Evolutionary conservation across 2,888 invertebrate genomes (phyloP).

Genomic region (Phortica magna): DNA sequence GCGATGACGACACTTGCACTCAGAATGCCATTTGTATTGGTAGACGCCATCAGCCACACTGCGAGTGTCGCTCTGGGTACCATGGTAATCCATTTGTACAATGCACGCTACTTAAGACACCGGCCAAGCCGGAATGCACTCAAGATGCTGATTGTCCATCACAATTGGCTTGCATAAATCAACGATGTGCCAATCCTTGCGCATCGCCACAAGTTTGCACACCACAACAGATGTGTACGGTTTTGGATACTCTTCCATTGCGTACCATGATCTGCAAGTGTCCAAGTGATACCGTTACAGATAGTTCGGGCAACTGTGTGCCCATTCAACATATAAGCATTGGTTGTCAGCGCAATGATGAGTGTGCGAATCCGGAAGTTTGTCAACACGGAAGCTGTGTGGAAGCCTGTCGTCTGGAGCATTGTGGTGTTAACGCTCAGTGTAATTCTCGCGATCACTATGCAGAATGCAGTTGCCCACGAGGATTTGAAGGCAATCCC

Average conservation of each 20-base stretch:
- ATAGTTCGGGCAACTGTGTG: conserved; percentile 86
- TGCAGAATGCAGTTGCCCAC: conserved; percentile 88
- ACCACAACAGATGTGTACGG: conserved; percentile 87
- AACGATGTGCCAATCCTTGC: conserved; percentile 88
- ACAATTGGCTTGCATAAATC: conserved; percentile 87
- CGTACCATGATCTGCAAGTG: conserved; percentile 93
- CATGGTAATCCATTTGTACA: conserved; percentile 88
- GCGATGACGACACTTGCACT: conserved; percentile 90
- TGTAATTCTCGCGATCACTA: conserved; percentile 88
- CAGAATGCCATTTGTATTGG: conserved; percentile 87
- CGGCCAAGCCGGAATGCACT: conserved; percentile 82
- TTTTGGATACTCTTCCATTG: conserved; percentile 87
- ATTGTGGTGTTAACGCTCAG: conserved; percentile 90
- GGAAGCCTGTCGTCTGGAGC: conserved; percentile 87
- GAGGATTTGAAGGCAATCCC: conserved; percentile 88
- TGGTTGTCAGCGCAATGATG: conserved; percentile 85
- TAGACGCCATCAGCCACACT: conserved; percentile 86
- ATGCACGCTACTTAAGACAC: conserved; percentile 80
- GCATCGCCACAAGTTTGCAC: conserved; percentile 85
- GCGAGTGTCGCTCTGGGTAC: conserved; percentile 86
- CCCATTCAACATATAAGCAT: conserved; percentile 79
- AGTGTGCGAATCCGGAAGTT: conserved; percentile 86
- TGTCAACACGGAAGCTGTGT: conserved; percentile 88
- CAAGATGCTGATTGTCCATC: conserved; percentile 88
- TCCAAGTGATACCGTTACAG: conserved; percentile 88